Percentiles rank a stretch among this genome's conserved stretches.
Conservation (phyloP, 2,888 invertebrate species). For the Caenorhabditis auriculariae region DNA sequence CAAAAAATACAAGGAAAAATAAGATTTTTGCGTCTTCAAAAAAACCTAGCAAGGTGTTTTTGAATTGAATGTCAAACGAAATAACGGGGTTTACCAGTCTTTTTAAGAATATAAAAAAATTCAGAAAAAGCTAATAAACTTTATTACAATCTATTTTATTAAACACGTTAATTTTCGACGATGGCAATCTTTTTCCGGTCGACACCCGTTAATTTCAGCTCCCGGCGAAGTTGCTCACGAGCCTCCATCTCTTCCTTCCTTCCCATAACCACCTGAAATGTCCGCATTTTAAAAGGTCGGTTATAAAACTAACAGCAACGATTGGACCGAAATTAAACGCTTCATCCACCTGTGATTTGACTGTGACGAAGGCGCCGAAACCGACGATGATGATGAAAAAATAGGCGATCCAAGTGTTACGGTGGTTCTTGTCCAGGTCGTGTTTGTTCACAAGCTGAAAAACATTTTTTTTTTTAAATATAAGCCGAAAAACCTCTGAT, state of each 20-base stretch:
- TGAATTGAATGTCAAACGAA: too few species aligned
- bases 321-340: too few species aligned
- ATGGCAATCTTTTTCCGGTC: conserved; percentile 44
- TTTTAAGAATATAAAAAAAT: too few species aligned
- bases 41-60: too few species aligned
- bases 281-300: not conserved
- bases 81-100: too few species aligned
- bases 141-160: not conserved
- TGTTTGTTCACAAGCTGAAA: conserved; percentile 39
- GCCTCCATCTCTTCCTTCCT: conserved; percentile 54
- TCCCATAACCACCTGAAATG: conserved; percentile 41
- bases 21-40: too few species aligned
- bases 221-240: conserved; percentile 23
- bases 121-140: not conserved
- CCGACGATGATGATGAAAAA: conserved; percentile 47
- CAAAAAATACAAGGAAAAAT: too few species aligned
- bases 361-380: conserved; percentile 48
- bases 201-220: conserved; percentile 40
- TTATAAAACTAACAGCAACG: too few species aligned
- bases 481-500: conserved; percentile 35
- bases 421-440: conserved; percentile 49
- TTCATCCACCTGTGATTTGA: conserved; percentile 33
- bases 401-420: conserved; percentile 51
- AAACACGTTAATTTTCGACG: conserved; percentile 20
- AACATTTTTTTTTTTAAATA: not conserved